Percentiles rank a stretch among this genome's conserved stretches.
Conservation (phyloP, 2,113 vertebrate species). For the Ochotona curzoniae region DNA sequence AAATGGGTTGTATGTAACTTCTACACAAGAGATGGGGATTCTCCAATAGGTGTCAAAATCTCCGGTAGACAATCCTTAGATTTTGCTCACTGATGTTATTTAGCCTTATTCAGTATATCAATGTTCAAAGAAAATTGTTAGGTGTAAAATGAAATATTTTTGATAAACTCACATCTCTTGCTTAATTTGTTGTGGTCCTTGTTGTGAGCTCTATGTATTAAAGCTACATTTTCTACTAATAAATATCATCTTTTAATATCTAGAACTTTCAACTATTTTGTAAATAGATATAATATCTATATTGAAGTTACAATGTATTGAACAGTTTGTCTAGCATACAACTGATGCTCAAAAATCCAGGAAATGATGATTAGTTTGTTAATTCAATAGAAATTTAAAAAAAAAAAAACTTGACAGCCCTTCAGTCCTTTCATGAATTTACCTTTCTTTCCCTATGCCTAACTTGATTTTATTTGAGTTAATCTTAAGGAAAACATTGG, state of each 20-base stretch:
- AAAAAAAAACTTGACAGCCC: neutral
- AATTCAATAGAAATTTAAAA: neutral
- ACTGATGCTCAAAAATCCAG: neutral
- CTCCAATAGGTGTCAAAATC: neutral
- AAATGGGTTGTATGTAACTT: neutral
- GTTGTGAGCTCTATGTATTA: neutral
- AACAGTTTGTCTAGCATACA: neutral
- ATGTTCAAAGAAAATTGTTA: neutral
- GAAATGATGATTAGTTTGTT: conserved; percentile 14
- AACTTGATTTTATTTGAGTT: neutral
- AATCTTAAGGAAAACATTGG: neutral
- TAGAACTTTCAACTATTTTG: neutral
- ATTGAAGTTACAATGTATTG: neutral
- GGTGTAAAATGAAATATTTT: neutral
- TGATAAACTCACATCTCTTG: neutral
- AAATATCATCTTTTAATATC: neutral
- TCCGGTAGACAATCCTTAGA: neutral
- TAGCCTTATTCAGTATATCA: neutral
- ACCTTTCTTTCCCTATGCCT: neutral
- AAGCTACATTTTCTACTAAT: neutral
- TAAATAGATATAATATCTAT: conserved; percentile 24
- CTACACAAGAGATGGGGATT: neutral
- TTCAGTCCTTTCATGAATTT: neutral
- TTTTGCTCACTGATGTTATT: neutral
- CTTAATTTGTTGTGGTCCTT: neutral